These are phyloP conservation scores for Sebastes aleutianus DNA, from an alignment of 2,797 vertebrate genomes.

Conservation along the genomic window DNA sequence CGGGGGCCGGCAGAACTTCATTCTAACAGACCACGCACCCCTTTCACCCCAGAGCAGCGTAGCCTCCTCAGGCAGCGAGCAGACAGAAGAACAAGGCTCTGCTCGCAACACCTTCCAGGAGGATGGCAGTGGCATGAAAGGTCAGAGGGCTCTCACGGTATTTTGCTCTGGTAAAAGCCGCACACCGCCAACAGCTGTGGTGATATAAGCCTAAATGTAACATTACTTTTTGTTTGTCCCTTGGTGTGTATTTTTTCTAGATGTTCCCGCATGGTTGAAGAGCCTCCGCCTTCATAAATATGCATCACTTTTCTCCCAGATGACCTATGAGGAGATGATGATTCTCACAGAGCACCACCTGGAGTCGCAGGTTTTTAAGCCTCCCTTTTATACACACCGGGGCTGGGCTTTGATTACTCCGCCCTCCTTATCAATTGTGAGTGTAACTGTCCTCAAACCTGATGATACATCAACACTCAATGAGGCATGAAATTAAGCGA, in stretches of 20 bases:
- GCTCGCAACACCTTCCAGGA: slow-evolving; percentile 94
- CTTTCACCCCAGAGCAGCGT: slow-evolving; percentile 96
- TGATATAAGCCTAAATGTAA: slow-evolving; percentile 15
- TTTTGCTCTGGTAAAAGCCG: slow-evolving; percentile 20
- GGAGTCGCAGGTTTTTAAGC: slow-evolving; percentile 89
- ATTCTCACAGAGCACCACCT: slow-evolving; percentile 94
- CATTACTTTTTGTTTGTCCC: background rate
- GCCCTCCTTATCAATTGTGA: slow-evolving; percentile 50
- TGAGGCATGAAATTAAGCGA: slow-evolving; percentile 77
- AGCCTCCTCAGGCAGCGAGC: slow-evolving; percentile 96
- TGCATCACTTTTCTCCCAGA: slow-evolving; percentile 94
- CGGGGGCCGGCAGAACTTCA: slow-evolving; percentile 80
- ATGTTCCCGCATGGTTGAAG: slow-evolving; percentile 95
- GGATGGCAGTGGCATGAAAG: slow-evolving; percentile 97
- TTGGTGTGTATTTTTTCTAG: slow-evolving; percentile 69
- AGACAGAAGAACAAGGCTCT: slow-evolving; percentile 90
- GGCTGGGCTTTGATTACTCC: slow-evolving; percentile 41
- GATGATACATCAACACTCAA: slow-evolving; percentile 73
- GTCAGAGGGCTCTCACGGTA: slow-evolving; percentile 64
- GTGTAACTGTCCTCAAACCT: slow-evolving; percentile 59
- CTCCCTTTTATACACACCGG: slow-evolving; percentile 11
- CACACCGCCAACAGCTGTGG: slow-evolving; percentile 22
- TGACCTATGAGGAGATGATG: slow-evolving; percentile 99
- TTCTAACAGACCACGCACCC: slow-evolving; percentile 89
- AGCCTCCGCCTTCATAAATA: slow-evolving; percentile 97